Base-by-base conservation (phyloP, 2,113 vertebrate species). In the Alethe diademata region DNA sequence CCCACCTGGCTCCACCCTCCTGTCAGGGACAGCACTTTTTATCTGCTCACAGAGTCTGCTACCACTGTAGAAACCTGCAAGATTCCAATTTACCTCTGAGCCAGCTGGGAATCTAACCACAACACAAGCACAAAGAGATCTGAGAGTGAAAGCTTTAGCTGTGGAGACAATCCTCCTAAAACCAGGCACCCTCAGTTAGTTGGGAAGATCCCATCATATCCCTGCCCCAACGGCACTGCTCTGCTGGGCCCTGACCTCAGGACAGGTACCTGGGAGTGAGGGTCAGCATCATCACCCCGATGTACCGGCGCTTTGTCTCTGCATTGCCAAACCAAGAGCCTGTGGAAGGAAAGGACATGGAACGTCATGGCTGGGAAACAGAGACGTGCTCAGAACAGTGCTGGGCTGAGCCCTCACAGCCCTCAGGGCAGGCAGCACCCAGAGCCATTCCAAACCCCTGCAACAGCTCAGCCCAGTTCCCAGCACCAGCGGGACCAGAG, bases 241-340 rank as follows among this genome's bases (percentile, higher is more conserved):
- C n/a, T 36, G 20, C 1, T 24, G 42, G 43, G 4, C 42, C 47
- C 50, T 1, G 4, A 23, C 4, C 29, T 64, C 28, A 19, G 47
- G 28, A 35, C 57, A 75, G 47, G 0, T 96, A 99, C 99, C 99
- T 99, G 15, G 97, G 98, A 3, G 99, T 99, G 29, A 99, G 98
- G 1, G 99, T 99, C 94, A 99, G 97, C 99, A 99, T 99, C 98
- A 98, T 99, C 40, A 99, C 99, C 11, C 99, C 99, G 6, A 99
- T 99, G 96, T 99, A 99, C 5, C 98, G 98, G 28, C 98, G 98
- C 96, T 98, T 99, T 0, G 94, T 72, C 57, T 98, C 98, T 1
- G 98, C 87, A 4, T 88, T 97, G 35, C 98, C 97, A 60, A 98
- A 98, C 98, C 97, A 98, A 22, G 98, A 98, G 86, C 93, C 99